Conservation (phyloP, 2,113 vertebrate species). For the Eidolon helvum region DNA sequence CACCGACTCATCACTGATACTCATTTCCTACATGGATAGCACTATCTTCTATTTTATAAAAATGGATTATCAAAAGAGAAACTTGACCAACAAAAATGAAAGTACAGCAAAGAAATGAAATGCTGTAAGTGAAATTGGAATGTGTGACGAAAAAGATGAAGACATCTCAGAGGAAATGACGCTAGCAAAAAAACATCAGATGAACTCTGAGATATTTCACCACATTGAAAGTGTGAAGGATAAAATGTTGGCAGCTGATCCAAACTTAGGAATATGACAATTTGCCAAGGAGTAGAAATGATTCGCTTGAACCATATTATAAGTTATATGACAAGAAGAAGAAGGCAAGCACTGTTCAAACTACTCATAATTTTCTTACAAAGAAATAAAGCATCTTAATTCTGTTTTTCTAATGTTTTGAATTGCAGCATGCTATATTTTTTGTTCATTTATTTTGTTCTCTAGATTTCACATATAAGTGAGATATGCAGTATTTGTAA, state of each 20-base stretch:
- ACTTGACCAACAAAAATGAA: not conserved
- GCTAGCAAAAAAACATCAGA: not conserved
- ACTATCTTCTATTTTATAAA: not conserved
- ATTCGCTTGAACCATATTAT: not conserved
- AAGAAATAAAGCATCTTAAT: conserved; percentile 15
- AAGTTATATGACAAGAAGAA: not conserved
- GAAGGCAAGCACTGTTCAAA: not conserved
- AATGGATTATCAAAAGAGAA: not conserved
- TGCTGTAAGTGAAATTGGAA: not conserved
- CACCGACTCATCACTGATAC: not conserved
- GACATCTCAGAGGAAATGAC: not conserved
- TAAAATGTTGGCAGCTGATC: not conserved
- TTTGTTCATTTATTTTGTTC: too few relatives aligned
- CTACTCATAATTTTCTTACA: not conserved
- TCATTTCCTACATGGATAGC: not conserved
- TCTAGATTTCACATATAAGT: too few relatives aligned
- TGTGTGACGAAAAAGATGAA: not conserved
- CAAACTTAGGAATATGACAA: not conserved
- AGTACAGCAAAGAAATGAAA: not conserved
- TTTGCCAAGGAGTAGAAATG: not conserved
- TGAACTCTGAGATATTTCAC: conserved; percentile 9
- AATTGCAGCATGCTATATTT: not conserved
- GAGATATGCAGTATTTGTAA: too few relatives aligned
- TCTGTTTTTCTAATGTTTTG: not conserved
- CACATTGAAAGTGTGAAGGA: not conserved